A percentile compares a stretch with the other conserved stretches of the same genome.
Conservation (phyloP, 2,113 vertebrate genomes). For the Rhipidura dahli region DNA sequence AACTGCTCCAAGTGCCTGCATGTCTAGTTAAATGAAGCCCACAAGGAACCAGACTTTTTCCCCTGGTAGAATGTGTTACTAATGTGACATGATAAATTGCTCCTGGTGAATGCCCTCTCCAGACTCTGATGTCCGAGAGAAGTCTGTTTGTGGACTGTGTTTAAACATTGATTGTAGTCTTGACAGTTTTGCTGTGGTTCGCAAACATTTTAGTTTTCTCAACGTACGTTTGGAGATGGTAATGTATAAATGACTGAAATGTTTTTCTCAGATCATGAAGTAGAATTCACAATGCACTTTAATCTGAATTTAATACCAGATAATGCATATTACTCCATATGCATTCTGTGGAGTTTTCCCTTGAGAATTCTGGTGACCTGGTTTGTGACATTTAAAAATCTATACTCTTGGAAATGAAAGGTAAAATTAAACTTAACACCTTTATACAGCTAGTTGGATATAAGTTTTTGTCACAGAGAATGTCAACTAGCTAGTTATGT, state of each 20-base stretch:
- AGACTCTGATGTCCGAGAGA: not conserved
- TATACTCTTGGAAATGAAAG: not conserved
- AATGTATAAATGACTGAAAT: not conserved
- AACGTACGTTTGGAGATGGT: not conserved
- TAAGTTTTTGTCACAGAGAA: not conserved
- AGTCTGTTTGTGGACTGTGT: not conserved
- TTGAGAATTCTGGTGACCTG: not conserved
- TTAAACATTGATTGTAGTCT: not conserved
- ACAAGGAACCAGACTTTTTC: not conserved
- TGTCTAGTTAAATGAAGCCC: not conserved
- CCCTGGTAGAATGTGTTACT: not conserved
- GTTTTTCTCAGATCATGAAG: not conserved
- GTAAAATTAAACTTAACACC: not conserved
- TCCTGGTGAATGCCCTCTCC: not conserved
- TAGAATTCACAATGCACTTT: not conserved
- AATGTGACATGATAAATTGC: not conserved
- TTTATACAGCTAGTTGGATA: not conserved
- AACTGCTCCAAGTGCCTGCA: not conserved
- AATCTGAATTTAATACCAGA: not conserved
- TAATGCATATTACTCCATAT: not conserved
- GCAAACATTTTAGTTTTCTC: not conserved
- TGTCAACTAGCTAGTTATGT: not conserved
- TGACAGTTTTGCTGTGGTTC: not conserved
- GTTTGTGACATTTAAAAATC: not conserved
- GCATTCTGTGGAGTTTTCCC: not conserved